Percentiles rank a stretch among this genome's conserved stretches.
Evolutionary conservation across 2,888 invertebrate species (phyloP).

Genomic region (Lithophane leautieri): DNA sequence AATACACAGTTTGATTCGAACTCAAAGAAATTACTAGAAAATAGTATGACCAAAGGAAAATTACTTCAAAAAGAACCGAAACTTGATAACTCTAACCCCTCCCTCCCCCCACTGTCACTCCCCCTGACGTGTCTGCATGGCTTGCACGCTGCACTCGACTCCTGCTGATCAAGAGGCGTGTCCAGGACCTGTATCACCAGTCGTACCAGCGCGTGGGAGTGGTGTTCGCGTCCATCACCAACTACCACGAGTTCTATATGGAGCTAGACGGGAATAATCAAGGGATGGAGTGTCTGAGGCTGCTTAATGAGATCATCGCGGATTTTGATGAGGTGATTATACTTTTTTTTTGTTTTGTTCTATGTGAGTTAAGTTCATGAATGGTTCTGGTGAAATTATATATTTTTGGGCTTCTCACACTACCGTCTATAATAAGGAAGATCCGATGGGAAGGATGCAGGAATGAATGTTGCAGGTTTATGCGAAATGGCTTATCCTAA

Average conservation of each 20-base stretch:
- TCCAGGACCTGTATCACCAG: slow-evolving; percentile 96
- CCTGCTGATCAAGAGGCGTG: slow-evolving; percentile 69
- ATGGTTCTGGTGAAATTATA: background rate
- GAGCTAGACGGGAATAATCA: slow-evolving; percentile 98
- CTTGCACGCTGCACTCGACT: slow-evolving; percentile 38
- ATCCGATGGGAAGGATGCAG: background rate
- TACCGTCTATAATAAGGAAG: too few species aligned
- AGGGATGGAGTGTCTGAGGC: slow-evolving; percentile 96
- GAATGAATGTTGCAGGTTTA: background rate
- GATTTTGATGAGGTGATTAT: slow-evolving; percentile 96
- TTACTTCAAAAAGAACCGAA: background rate
- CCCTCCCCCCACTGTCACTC: slow-evolving; percentile 45
- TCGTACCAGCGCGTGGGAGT: slow-evolving; percentile 97
- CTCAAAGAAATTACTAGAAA: background rate
- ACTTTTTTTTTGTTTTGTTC: background rate
- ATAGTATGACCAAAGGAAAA: background rate
- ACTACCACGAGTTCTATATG: slow-evolving; percentile 98
- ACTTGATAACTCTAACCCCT: background rate
- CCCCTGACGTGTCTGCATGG: slow-evolving; percentile 46
- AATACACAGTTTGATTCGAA: background rate
- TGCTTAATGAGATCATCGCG: slow-evolving; percentile 97
- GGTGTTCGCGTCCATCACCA: slow-evolving; percentile 97
- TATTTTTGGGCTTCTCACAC: too few species aligned
- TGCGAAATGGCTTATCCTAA: background rate
- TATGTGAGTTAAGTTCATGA: background rate